Evolutionary conservation across 2,888 invertebrate genomes (phyloP), one percentile per base, ranked within the genome.

Genomic region (Eilema depressum): DNA sequence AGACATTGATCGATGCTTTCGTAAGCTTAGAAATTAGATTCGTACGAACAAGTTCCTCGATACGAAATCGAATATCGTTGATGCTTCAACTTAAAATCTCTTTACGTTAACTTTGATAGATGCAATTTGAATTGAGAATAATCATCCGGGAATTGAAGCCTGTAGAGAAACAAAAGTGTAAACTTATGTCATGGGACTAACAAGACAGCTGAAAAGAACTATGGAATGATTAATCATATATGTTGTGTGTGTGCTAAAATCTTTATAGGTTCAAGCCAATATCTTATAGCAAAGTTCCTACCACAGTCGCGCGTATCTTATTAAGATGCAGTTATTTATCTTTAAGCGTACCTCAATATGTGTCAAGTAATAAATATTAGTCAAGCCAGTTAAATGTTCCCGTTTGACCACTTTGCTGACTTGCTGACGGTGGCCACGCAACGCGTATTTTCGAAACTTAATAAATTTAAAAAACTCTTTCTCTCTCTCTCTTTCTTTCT

Each of bases 1-100:
- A 84, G 92, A 93, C 93, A 80, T 86, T 92, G 93, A 92, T 92
- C 83, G 93, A 93, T 93, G 90, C 71, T 71, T 77, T 74, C 73
- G 78, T 76, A 81, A 81, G 79, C 81, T 75, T 71, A 71, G 75
- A 78, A 83, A 83, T 81, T 76, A 78, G 78, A 82, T 80, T 80
- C 72, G 69, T 74, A 70, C 57, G 71, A 82, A 85, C 83, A 83
- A 68, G 75, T 81, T 84, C 71, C 77, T 83, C 79, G 79, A 85
- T 85, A 75, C 75, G 76, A 75, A 79, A 79, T 70, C 68, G 72
- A 76, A 76, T 80, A 78, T 70, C 69, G 71, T 37, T 66, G 66
- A 71, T 73, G 71, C 71, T 63, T 62, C 28, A 71, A 57, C 65
- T 68, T 71, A 59, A 74, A 71, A 73, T 68, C 63, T 53, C 63